These are phyloP conservation scores for Crypturellus tataupa DNA, from an alignment of 2,797 vertebrate species.

Conservation along the genomic window DNA sequence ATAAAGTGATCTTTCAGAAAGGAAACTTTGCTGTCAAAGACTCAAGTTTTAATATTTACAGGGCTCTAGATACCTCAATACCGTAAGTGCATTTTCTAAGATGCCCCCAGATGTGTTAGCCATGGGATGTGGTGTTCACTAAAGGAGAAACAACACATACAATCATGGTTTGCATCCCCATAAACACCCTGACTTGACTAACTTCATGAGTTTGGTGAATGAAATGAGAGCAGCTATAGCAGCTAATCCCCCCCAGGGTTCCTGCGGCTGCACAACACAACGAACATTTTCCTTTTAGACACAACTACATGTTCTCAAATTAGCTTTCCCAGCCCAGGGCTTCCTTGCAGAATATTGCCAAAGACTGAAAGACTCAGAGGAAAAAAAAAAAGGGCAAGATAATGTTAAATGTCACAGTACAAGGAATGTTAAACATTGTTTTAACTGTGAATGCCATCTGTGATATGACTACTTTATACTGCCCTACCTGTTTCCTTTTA, in stretches of 20 bases:
- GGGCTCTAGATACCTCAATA: background rate
- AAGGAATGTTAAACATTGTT: background rate
- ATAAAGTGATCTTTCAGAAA: background rate
- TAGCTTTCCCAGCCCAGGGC: background rate
- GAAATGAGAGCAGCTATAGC: background rate
- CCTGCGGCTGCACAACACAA: background rate
- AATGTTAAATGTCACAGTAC: background rate
- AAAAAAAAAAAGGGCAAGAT: background rate
- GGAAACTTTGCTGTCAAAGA: background rate
- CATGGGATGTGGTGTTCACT: background rate
- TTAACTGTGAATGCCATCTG: background rate
- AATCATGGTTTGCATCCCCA: background rate
- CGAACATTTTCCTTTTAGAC: background rate
- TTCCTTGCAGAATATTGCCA: background rate
- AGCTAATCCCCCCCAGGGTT: background rate
- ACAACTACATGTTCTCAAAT: background rate
- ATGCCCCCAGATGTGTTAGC: accelerated
- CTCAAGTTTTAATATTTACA: background rate
- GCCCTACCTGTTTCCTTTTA: background rate
- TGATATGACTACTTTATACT: background rate
- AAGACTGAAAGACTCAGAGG: background rate
- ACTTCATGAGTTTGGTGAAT: background rate
- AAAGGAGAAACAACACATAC: background rate
- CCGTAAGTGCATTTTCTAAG: background rate
- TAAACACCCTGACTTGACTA: background rate